Conservation (phyloP, 2,888 invertebrate species). For the Acleris cristana region DNA sequence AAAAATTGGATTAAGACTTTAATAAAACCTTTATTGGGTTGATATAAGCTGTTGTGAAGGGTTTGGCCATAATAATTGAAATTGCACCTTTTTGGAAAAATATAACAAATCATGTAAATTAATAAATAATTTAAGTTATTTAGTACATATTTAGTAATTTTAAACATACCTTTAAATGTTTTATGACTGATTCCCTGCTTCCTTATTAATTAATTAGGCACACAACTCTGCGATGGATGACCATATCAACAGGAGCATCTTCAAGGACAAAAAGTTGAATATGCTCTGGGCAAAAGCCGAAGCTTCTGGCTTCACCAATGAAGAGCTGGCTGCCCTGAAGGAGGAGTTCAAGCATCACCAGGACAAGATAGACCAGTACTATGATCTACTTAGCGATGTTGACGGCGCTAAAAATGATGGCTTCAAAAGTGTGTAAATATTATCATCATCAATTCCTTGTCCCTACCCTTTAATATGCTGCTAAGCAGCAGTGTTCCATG, state of each 20-base stretch:
- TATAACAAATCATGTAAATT: too few relatives aligned
- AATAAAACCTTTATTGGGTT: too few relatives aligned
- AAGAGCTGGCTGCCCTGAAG: constrained; percentile 91
- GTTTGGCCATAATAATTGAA: too few relatives aligned
- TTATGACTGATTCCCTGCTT: not conserved
- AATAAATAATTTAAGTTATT: too few relatives aligned
- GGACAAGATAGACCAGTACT: constrained; percentile 95
- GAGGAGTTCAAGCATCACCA: constrained; percentile 97
- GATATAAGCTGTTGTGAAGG: too few relatives aligned
- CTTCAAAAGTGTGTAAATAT: constrained; percentile 85
- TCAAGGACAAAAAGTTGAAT: constrained; percentile 95
- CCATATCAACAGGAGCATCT: constrained; percentile 89
- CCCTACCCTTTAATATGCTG: too few relatives aligned
- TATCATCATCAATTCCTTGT: not conserved
- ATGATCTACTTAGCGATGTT: constrained; percentile 89
- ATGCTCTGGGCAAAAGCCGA: constrained; percentile 96
- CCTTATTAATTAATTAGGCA: constrained; percentile 48
- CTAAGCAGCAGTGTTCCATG: too few relatives aligned
- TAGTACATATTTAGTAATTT: too few relatives aligned
- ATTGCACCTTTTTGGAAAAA: too few relatives aligned
- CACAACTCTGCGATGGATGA: constrained; percentile 80
- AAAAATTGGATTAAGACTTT: too few relatives aligned
- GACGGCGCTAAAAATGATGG: constrained; percentile 84
- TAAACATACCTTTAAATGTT: too few relatives aligned
- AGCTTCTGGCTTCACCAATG: constrained; percentile 92